A percentile compares a stretch with the other conserved stretches of the same genome.
Conservation (phyloP, 2,113 vertebrate genomes). For the Gadus chalcogrammus region DNA sequence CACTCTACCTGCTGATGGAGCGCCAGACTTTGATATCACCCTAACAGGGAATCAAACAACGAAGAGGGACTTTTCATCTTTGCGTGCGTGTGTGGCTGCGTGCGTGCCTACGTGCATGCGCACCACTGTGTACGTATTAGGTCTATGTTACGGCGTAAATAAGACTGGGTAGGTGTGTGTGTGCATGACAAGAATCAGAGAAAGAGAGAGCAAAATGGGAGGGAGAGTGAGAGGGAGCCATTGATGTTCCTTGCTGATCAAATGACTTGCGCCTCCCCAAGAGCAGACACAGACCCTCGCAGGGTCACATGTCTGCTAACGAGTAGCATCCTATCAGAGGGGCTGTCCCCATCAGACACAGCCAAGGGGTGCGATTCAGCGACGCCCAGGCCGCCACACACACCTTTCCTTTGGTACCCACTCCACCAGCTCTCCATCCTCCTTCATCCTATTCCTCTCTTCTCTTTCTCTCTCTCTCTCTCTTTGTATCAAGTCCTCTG, state of each 20-base stretch:
- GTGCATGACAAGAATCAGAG: neutral
- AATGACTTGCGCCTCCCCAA: neutral
- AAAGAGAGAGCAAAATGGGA: too few relatives aligned
- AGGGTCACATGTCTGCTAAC: slow-evolving; percentile 10
- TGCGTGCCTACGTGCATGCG: neutral
- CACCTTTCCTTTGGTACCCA: too few relatives aligned
- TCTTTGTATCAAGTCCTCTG: neutral
- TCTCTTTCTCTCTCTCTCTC: neutral
- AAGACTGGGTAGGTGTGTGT: neutral
- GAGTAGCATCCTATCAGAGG: slow-evolving; percentile 10
- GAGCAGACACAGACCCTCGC: too few relatives aligned
- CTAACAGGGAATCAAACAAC: slow-evolving; percentile 31
- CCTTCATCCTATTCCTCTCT: neutral
- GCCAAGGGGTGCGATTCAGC: too few relatives aligned
- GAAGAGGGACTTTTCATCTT: neutral
- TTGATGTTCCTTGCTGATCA: neutral
- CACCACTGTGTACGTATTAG: neutral
- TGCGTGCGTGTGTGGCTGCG: neutral
- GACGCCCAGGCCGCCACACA: too few relatives aligned
- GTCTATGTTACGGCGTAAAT: too few relatives aligned
- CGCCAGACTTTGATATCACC: slow-evolving; percentile 48
- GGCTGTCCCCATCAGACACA: too few relatives aligned
- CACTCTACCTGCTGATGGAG: slow-evolving; percentile 57
- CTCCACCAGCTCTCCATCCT: neutral
- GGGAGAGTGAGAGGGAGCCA: neutral